Evolutionary conservation across 2,888 invertebrate species (phyloP).

Genomic region (Hypsopygia costalis): DNA sequence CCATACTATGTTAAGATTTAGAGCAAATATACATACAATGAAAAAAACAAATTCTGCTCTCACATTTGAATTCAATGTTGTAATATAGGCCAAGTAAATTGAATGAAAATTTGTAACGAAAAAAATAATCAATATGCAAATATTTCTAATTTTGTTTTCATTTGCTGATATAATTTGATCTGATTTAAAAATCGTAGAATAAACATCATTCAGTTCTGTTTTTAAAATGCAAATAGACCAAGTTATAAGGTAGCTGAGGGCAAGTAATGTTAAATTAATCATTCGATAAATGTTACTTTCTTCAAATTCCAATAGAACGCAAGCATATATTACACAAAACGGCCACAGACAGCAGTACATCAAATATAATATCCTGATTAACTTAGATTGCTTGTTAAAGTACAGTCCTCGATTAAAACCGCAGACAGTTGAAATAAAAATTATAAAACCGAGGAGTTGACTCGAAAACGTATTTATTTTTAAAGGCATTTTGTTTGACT

Average conservation of each 20-base stretch:
- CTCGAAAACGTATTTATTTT: not conserved
- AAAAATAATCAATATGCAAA: not conserved
- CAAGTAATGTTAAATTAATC: no score
- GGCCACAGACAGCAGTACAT: not conserved
- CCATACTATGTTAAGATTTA: conserved; percentile 12
- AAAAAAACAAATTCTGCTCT: conserved; percentile 1
- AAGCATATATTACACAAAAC: not conserved
- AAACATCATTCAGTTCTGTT: not conserved
- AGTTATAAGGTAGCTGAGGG: not conserved
- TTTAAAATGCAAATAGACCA: not conserved
- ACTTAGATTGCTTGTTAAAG: conserved; percentile 1
- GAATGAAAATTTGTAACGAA: no score
- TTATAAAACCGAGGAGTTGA: not conserved
- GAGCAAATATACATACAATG: not conserved
- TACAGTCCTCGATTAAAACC: conserved; percentile 1
- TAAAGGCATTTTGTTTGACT: not conserved
- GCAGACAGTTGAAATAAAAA: not conserved
- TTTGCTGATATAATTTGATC: not conserved
- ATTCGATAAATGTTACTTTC: no score
- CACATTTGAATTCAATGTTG: no score
- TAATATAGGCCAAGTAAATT: no score
- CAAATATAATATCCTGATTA: not conserved
- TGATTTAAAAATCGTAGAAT: not conserved
- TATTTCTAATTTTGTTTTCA: not conserved
- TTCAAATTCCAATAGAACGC: no score